Conservation (phyloP, 2,797 vertebrate species). For the Mormyrops boulengeri region DNA sequence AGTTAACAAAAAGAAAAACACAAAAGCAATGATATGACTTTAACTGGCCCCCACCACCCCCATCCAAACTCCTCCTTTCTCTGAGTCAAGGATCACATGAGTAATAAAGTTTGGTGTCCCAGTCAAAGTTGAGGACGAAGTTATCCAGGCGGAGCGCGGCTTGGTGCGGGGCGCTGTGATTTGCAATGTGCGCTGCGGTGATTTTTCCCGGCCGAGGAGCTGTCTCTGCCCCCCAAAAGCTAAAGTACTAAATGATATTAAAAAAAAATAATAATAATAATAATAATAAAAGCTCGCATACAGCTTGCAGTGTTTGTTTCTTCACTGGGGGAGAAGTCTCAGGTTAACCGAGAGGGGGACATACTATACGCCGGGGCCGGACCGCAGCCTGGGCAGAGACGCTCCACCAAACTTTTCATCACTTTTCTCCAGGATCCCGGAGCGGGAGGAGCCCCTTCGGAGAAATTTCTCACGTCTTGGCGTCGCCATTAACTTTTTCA, state of each 20-base stretch:
- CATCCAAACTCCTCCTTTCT: constrained; percentile 45
- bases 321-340: not conserved
- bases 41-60: constrained; percentile 22
- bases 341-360: not conserved
- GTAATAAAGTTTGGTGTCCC: constrained; percentile 70
- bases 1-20: not conserved
- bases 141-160: constrained; percentile 45
- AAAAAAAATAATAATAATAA: not conserved
- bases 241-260: not conserved
- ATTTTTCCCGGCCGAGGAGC: not conserved
- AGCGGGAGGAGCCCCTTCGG: not conserved
- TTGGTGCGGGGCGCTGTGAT: constrained; percentile 62
- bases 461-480: constrained; percentile 27
- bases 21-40: constrained; percentile 1
- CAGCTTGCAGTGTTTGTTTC: not conserved
- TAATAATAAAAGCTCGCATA: constrained; percentile 7
- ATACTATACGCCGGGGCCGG: constrained; percentile 2
- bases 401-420: not conserved
- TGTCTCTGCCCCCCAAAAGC: not conserved
- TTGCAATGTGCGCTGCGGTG: constrained; percentile 41
- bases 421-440: not conserved
- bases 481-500: constrained; percentile 30
- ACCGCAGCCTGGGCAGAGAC: not conserved
- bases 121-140: constrained; percentile 66
- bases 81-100: constrained; percentile 58